A percentile compares a stretch with the other conserved stretches of the same genome.
Conservation (phyloP, 2,113 vertebrate species). For the Notechis scutatus region DNA sequence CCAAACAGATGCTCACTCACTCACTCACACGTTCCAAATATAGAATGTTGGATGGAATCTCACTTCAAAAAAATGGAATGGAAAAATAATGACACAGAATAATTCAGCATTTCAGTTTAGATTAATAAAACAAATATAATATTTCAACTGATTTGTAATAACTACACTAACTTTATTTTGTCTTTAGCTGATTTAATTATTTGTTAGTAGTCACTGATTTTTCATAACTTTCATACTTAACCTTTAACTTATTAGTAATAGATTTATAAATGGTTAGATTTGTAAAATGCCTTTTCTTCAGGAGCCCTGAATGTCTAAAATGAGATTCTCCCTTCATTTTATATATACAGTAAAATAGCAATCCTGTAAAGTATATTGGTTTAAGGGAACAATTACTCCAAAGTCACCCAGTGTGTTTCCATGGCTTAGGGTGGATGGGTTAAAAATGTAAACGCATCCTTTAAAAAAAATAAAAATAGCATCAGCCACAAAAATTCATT, state of each 20-base stretch:
- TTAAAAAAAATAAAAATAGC: not conserved
- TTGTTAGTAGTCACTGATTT: constrained; percentile 37
- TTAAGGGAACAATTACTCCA: not conserved
- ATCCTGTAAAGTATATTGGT: not conserved
- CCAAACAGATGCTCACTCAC: not conserved
- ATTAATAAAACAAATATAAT: not conserved
- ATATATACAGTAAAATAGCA: not conserved
- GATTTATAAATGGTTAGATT: not conserved
- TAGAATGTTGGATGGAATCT: not conserved
- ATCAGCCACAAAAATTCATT: not conserved
- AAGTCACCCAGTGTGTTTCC: not conserved
- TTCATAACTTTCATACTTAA: not conserved
- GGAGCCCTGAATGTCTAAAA: not conserved
- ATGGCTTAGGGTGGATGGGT: not conserved
- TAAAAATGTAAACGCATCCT: not conserved
- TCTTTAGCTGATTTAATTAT: constrained; percentile 65
- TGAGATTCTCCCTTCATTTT: not conserved
- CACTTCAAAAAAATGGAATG: not conserved
- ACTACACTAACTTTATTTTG: constrained; percentile 51
- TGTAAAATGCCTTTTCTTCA: not conserved
- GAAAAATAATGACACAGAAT: constrained; percentile 54
- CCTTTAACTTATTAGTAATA: not conserved
- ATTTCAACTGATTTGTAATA: constrained; percentile 57
- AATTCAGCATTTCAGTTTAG: constrained; percentile 41
- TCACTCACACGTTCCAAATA: not conserved